These are phyloP conservation scores for Enteromius anoplus DNA, from an alignment of 2,797 vertebrate species.

Conservation along the genomic window DNA sequence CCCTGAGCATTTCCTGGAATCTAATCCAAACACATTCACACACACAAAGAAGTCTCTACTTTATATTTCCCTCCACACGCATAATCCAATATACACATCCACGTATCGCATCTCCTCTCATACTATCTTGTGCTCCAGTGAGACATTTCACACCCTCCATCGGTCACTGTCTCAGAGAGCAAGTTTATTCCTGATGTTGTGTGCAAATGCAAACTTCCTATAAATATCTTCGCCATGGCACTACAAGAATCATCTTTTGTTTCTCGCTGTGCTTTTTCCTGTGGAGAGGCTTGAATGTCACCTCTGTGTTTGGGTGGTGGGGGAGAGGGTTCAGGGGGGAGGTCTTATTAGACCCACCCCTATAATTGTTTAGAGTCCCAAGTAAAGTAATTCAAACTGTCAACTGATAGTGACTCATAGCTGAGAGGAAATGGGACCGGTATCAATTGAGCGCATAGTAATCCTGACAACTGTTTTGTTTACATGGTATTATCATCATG, in stretches of 20 bases:
- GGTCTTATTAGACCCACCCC: conserved; percentile 35
- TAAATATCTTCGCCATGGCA: conserved; percentile 48
- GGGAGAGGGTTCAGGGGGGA: background rate
- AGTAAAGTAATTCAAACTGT: conserved; percentile 46
- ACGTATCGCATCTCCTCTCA: conserved; percentile 30
- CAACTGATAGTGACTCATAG: conserved; percentile 34
- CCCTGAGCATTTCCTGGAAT: conserved; percentile 8
- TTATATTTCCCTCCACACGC: background rate
- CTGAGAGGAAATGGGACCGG: background rate
- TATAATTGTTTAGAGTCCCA: conserved; percentile 36
- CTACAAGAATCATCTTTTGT: conserved; percentile 35
- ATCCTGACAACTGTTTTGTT: background rate
- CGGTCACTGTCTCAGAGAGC: conserved; percentile 17
- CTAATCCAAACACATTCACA: background rate
- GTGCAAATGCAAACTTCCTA: conserved; percentile 48
- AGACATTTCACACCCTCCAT: conserved; percentile 50
- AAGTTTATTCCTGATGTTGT: conserved; percentile 43
- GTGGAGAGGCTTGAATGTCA: conserved; percentile 24
- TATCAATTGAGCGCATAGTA: background rate
- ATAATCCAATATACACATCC: conserved; percentile 25
- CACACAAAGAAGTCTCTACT: background rate
- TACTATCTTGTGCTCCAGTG: conserved; percentile 47
- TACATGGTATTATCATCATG: background rate
- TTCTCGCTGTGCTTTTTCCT: background rate
- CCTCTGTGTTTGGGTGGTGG: conserved; percentile 32